Evolutionary conservation across 2,888 invertebrate species (phyloP).

Genomic region (Emesis russula): DNA sequence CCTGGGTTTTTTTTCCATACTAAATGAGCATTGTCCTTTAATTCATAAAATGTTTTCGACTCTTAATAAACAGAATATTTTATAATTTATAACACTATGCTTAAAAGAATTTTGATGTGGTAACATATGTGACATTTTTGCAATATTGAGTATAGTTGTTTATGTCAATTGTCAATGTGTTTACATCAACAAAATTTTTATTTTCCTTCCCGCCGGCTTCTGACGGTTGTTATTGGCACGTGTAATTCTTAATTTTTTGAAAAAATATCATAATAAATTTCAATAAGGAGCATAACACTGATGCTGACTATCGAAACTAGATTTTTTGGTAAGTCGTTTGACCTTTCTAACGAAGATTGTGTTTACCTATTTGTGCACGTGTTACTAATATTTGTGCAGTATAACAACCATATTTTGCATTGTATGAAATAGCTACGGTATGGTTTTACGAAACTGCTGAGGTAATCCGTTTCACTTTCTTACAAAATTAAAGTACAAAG

Average conservation of each 20-base stretch:
- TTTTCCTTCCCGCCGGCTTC: constrained; percentile 95
- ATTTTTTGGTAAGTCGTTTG: constrained; percentile 93
- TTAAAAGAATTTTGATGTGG: constrained; percentile 12
- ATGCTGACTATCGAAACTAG: constrained; percentile 94
- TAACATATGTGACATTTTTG: constrained; percentile 22
- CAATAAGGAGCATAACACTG: constrained; percentile 91
- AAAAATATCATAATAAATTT: constrained; percentile 77
- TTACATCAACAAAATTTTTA: constrained; percentile 89
- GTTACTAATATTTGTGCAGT: constrained; percentile 93
- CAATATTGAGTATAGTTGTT: neutral
- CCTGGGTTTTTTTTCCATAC: too few species aligned
- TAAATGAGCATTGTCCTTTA: too few species aligned
- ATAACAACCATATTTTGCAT: constrained; percentile 95
- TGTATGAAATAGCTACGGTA: constrained; percentile 94
- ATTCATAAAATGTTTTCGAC: too few species aligned
- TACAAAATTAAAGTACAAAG: constrained; percentile 5
- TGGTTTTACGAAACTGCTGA: constrained; percentile 90
- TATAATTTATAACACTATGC: too few species aligned
- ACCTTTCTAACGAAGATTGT: constrained; percentile 88
- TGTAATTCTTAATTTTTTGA: constrained; percentile 93
- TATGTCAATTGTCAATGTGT: constrained; percentile 88
- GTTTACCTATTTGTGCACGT: constrained; percentile 93
- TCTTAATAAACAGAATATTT: too few species aligned
- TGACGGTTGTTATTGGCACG: constrained; percentile 95
- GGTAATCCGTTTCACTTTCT: constrained; percentile 26